Conservation (phyloP, 1,140 invertebrate species). For the Drosophila kurseongensis region DNA sequence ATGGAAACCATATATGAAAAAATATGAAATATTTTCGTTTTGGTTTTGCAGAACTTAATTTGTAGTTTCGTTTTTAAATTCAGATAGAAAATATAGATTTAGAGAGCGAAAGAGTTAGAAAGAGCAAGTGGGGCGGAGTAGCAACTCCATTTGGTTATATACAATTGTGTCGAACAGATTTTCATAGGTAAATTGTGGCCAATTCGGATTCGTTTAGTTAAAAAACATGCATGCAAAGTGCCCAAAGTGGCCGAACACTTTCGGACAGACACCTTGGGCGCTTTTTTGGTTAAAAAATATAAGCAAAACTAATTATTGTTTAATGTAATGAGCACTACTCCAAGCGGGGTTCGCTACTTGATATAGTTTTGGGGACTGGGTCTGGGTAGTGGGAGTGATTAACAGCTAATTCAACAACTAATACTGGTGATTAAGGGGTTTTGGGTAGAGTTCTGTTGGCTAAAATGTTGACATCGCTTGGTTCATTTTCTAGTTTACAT, state of each 20-base stretch:
- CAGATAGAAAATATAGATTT: constrained; percentile 50
- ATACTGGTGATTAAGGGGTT: constrained; percentile 47
- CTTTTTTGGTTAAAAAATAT: constrained; percentile 58
- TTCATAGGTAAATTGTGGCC: constrained; percentile 21
- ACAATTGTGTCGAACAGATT: constrained; percentile 37
- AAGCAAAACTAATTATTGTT: constrained; percentile 71
- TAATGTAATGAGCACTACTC: constrained; percentile 71
- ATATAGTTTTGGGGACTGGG: constrained; percentile 24
- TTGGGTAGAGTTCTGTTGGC: constrained; percentile 60
- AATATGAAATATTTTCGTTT: constrained; percentile 67
- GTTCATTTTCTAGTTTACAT: constrained; percentile 29
- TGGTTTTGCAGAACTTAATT: constrained; percentile 49
- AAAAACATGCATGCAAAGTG: constrained; percentile 53
- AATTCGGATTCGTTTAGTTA: constrained; percentile 39
- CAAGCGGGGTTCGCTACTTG: constrained; percentile 46
- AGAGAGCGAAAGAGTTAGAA: constrained; percentile 36
- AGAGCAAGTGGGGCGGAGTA: constrained; percentile 22
- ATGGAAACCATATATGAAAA: constrained; percentile 85
- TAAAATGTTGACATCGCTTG: constrained; percentile 85
- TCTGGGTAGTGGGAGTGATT: constrained; percentile 21
- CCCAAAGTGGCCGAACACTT: neutral
- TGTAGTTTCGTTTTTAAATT: constrained; percentile 26
- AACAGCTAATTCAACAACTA: constrained; percentile 56
- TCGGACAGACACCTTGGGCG: neutral
- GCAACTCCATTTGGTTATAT: constrained; percentile 39